Evolutionary conservation across 2,113 vertebrate species (phyloP).

Genomic region (Amia ocellicauda): DNA sequence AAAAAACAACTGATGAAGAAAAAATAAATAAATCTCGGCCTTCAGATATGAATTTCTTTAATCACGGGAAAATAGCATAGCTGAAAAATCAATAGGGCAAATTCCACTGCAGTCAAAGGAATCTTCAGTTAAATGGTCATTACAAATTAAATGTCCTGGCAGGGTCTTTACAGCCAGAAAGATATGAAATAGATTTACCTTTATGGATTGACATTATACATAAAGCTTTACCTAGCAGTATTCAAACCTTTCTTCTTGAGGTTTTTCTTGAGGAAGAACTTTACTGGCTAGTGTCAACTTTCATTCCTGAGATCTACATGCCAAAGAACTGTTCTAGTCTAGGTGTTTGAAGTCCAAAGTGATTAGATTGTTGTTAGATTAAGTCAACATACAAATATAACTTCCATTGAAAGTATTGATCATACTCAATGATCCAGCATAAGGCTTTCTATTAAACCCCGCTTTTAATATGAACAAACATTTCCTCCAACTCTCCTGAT

Average conservation of each 20-base stretch:
- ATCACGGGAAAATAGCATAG: constrained; percentile 53
- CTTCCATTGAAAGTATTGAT: too few species aligned
- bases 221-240: constrained; percentile 57
- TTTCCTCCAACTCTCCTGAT: too few species aligned
- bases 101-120: constrained; percentile 56
- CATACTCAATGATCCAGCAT: too few species aligned
- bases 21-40: constrained; percentile 35
- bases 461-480: too few species aligned
- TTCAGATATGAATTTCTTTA: constrained; percentile 71
- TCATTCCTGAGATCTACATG: too few species aligned
- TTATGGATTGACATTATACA: constrained; percentile 57
- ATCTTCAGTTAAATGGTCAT: constrained; percentile 52
- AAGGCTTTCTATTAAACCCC: too few species aligned
- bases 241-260: constrained; percentile 34
- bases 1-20: constrained; percentile 38
- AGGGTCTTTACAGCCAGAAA: constrained; percentile 53
- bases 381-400: too few species aligned
- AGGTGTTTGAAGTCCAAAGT: too few species aligned
- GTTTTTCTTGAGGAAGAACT: too few species aligned
- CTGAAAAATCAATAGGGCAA: constrained; percentile 48
- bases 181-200: constrained; percentile 65
- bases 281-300: too few species aligned
- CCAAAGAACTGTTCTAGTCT: too few species aligned
- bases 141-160: constrained; percentile 60
- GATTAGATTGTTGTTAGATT: too few species aligned